phyloP scores from a whole-genome alignment of 2,888 invertebrate species.

The Cyaniris semiargus region DNA sequence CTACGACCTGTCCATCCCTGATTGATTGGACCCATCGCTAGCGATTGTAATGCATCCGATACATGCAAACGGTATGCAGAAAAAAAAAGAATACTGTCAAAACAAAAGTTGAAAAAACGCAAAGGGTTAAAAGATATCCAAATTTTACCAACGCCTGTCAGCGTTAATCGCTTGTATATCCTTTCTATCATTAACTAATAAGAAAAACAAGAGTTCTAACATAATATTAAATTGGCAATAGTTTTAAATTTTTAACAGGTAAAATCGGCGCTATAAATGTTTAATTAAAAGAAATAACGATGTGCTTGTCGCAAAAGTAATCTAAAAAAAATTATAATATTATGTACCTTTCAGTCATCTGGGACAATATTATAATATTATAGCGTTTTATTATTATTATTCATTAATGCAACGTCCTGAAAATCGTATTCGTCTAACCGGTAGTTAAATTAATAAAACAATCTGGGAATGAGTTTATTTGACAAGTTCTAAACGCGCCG shows the following conservation, averaged over 20 bases:
- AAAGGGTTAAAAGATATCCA: background rate
- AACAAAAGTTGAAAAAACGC: background rate
- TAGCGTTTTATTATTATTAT: background rate
- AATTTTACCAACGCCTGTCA: too few species aligned
- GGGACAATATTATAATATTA: background rate
- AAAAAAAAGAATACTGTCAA: background rate
- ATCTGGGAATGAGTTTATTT: slow-evolving; percentile 12
- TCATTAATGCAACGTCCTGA: background rate
- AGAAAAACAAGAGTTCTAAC: too few species aligned
- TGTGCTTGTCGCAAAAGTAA: too few species aligned
- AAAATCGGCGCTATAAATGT: too few species aligned
- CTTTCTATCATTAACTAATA: too few species aligned
- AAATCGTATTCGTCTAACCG: background rate
- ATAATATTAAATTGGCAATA: too few species aligned
- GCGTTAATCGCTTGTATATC: too few species aligned
- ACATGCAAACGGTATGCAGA: background rate
- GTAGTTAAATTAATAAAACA: background rate
- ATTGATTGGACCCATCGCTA: background rate
- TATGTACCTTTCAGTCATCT: too few species aligned
- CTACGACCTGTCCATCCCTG: background rate
- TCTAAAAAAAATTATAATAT: too few species aligned
- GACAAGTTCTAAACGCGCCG: slow-evolving; percentile 4
- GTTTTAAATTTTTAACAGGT: too few species aligned
- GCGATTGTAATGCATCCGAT: background rate
- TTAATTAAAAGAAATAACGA: too few species aligned